Evolutionary conservation across 2,113 vertebrate genomes (phyloP), one percentile per base, ranked within the genome.

Genomic region (Laticauda colubrina): DNA sequence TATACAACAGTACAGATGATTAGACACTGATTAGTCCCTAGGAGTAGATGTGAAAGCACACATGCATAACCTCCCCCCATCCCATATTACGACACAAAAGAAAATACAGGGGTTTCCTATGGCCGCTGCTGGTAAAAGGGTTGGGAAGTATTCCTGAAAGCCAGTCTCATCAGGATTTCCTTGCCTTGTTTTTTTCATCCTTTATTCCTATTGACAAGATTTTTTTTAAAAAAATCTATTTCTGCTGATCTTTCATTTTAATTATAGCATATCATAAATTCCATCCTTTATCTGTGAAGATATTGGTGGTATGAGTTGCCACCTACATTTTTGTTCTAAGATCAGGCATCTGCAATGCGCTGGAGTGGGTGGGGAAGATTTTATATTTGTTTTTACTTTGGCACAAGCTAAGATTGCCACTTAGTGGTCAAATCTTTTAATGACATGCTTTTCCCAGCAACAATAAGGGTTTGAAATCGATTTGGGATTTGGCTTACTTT

Each of bases 341-440:
- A 53, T 34, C 56, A 43, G 12, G 43, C 61, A 86, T 93, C 88
- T 86, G 75, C 55, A 90, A 51, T 93, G 88, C 51, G 29, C 75
- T 21, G 75, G 75, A 43, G 18, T 43, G 75, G 75, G 34, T 81
- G 75, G 75, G n/a, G 61, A 64, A 75, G 34, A 61, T 93, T 57
- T 59, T 48, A 26, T 81, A 43, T 39, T 39, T 43, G 18, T 43
- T 43, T 29, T 69, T 29, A 86, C 75, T 85, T 39, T 8, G 56
- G 51, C 94, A 56, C 55, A 95, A 91, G 94, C 81, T 92, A 88
- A 95, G 95, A 85, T 89, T 92, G 95, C 97, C 98, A 92, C 97
- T 94, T 97, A 97, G 97, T 97, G 98, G 97, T 94, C 64, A 51
- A 88, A 18, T 90, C 75, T 18, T 85, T 89, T 94, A 95, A 97